Conservation (phyloP, 2,797 vertebrate species). For the Anomalospiza imberbis region DNA sequence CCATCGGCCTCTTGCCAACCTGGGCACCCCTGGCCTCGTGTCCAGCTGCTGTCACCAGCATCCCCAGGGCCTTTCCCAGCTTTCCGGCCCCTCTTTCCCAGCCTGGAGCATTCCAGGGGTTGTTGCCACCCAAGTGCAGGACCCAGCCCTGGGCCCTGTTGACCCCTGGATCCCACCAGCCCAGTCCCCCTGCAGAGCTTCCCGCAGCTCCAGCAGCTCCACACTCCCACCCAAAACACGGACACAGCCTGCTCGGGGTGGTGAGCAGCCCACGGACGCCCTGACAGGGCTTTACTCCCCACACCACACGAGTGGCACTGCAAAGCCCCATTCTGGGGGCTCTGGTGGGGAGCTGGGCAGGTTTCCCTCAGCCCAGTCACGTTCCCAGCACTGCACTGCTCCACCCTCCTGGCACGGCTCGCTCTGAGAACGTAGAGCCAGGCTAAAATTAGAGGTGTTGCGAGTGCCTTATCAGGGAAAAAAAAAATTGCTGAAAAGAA, state of each 20-base stretch:
- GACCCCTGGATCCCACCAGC: neutral
- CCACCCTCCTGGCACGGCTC: neutral
- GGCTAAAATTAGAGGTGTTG: slow-evolving; percentile 37
- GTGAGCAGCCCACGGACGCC: neutral
- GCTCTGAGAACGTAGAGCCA: neutral
- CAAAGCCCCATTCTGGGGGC: neutral
- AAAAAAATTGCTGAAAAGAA: neutral
- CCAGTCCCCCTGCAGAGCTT: neutral
- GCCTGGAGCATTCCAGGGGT: neutral
- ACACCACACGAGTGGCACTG: rapidly evolving
- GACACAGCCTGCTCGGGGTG: neutral
- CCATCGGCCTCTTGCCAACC: neutral
- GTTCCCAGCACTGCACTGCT: neutral
- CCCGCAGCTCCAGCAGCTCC: neutral
- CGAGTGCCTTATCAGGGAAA: rapidly evolving
- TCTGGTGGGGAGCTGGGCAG: neutral
- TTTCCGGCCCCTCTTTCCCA: neutral
- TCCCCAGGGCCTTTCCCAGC: too few species aligned
- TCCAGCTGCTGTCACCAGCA: neutral
- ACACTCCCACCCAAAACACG: rapidly evolving
- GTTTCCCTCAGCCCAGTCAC: neutral
- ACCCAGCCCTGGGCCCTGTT: too few species aligned
- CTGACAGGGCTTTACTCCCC: neutral
- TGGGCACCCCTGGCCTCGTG: neutral
- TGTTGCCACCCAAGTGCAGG: neutral